A percentile compares a stretch with the other conserved stretches of the same genome.
These are phyloP conservation scores for Ctena decussata DNA, from an alignment of 2,888 invertebrate genomes.

Conservation along the genomic window DNA sequence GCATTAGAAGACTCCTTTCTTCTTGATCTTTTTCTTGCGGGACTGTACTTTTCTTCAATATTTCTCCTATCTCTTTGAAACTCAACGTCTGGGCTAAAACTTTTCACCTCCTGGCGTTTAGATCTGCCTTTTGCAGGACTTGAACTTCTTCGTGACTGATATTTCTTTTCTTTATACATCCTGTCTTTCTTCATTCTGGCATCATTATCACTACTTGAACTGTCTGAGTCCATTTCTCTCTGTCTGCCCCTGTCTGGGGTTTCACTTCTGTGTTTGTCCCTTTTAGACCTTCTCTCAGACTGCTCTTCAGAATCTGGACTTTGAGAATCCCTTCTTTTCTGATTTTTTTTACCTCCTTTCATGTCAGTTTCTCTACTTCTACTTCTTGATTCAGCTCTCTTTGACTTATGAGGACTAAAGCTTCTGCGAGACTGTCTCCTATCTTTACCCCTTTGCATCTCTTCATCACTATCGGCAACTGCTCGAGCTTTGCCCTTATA, in stretches of 20 bases:
- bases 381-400: background rate
- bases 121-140: background rate
- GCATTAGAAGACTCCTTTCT: background rate
- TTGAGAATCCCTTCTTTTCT: conserved; percentile 5
- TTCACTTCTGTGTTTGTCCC: background rate
- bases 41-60: background rate
- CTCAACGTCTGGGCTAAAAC: background rate
- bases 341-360: background rate
- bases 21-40: background rate
- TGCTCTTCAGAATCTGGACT: background rate
- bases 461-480: background rate
- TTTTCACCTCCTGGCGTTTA: background rate
- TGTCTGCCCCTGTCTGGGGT: background rate
- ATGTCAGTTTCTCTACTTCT: background rate
- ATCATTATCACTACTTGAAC: background rate
- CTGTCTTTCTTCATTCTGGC: background rate
- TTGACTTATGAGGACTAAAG: conserved; percentile 10
- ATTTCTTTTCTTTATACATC: background rate
- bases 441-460: background rate
- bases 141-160: background rate
- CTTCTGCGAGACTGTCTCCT: background rate
- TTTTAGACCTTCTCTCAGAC: background rate
- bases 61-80: background rate
- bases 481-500: background rate
- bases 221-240: background rate